These are phyloP conservation scores for Hyperopisus bebe DNA, from an alignment of 2,113 vertebrate species.

Conservation along the genomic window DNA sequence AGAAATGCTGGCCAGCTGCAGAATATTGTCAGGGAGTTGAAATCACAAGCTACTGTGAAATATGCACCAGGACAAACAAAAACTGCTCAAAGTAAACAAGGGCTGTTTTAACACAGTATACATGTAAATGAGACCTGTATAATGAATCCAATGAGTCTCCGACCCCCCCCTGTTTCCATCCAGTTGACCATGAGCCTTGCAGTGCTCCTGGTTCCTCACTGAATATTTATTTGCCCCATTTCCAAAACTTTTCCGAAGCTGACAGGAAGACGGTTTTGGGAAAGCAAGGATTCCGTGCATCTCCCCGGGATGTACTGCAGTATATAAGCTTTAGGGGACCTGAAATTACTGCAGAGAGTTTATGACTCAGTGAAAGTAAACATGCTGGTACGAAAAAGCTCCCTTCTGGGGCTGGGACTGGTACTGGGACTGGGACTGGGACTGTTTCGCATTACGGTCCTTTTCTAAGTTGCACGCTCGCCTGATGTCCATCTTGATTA, in stretches of 20 bases:
- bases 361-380: background rate
- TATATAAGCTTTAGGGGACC: too few relatives aligned
- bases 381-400: background rate
- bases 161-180: slow-evolving; percentile 13
- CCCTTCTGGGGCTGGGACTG: background rate
- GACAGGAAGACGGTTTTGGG: background rate
- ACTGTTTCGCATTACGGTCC: background rate
- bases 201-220: slow-evolving; percentile 20
- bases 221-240: background rate
- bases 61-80: background rate
- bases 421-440: background rate
- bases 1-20: background rate
- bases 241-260: background rate
- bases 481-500: background rate
- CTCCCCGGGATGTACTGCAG: background rate
- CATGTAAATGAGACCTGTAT: slow-evolving; percentile 17
- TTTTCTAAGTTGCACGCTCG: background rate
- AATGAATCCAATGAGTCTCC: slow-evolving; percentile 45
- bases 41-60: background rate
- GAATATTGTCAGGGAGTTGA: background rate
- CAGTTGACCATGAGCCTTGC: slow-evolving; percentile 25
- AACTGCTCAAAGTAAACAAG: background rate
- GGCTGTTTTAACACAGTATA: background rate
- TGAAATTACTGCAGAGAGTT: background rate
- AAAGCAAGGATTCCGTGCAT: background rate